A percentile compares a stretch with the other conserved stretches of the same genome.
Evolutionary conservation across 2,797 vertebrate genomes (phyloP).

Genomic region (Notolepis coatsorum): DNA sequence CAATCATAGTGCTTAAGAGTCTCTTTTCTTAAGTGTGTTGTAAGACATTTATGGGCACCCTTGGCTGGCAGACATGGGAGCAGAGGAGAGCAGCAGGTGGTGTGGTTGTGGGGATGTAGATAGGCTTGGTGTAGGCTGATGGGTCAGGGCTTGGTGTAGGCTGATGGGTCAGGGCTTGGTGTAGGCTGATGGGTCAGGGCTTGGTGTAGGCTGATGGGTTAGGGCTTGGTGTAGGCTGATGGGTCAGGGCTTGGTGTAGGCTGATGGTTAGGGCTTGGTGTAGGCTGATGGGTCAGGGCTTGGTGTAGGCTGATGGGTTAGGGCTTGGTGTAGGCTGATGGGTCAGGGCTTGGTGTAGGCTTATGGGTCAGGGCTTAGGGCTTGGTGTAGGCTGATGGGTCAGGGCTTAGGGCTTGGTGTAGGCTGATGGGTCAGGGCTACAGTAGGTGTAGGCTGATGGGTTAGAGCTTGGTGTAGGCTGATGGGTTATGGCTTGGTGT

Average conservation of each 20-base stretch:
- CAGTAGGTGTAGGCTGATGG: constrained; percentile 5
- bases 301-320: too few species aligned
- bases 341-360: not conserved
- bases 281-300: too few species aligned
- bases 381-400: not conserved
- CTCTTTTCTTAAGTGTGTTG: constrained; percentile 25
- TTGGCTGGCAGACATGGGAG: constrained; percentile 46
- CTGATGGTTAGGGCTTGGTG: too few species aligned
- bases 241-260: too few species aligned
- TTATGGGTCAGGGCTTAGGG: constrained; percentile 4
- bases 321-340: constrained; percentile 22
- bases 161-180: not conserved
- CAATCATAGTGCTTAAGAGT: constrained; percentile 32
- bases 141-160: not conserved
- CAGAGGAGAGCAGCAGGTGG: constrained; percentile 52
- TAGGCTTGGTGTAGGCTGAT: constrained; percentile 23
- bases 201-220: too few species aligned
- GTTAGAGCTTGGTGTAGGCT: too few species aligned
- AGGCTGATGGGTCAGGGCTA: constrained; percentile 30
- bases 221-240: too few species aligned
- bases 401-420: constrained; percentile 7
- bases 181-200: too few species aligned
- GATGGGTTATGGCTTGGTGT: constrained; percentile 33
- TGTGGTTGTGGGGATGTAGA: constrained; percentile 43
- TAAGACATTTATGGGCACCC: constrained; percentile 52